Conservation (phyloP, 23 tunicate species). For the Styela clava region DNA sequence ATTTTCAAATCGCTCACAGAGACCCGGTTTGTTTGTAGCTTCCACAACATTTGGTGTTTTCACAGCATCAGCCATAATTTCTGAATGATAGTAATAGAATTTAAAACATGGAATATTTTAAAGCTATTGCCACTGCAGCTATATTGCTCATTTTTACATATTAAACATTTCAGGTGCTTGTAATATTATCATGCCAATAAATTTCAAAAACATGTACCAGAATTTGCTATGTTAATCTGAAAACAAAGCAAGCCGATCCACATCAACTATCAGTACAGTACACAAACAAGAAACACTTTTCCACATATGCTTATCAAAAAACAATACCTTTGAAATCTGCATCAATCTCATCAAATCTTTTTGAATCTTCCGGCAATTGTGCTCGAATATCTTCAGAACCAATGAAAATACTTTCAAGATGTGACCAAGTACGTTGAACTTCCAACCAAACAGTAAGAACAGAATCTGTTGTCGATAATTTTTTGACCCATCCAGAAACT, state of each 20-base stretch:
- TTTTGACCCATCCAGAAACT: slow-evolving; percentile 94
- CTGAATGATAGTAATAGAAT: slow-evolving; percentile 29
- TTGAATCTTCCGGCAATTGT: slow-evolving; percentile 91
- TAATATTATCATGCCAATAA: too few species aligned
- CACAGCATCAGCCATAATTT: slow-evolving; percentile 92
- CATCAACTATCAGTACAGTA: too few species aligned
- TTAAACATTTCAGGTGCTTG: too few species aligned
- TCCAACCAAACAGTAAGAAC: slow-evolving; percentile 95
- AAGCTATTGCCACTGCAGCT: too few species aligned
- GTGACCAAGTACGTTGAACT: slow-evolving; percentile 98
- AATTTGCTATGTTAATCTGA: too few species aligned
- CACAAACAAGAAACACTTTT: too few species aligned
- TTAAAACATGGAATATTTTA: background rate
- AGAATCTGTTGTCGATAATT: slow-evolving; percentile 82
- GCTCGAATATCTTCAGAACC: slow-evolving; percentile 96
- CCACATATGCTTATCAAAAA: too few species aligned
- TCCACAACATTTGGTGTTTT: slow-evolving; percentile 93
- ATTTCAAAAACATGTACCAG: too few species aligned
- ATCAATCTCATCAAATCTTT: slow-evolving; percentile 91
- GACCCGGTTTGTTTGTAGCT: slow-evolving; percentile 87
- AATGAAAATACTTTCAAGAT: slow-evolving; percentile 93
- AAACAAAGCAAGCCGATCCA: too few species aligned
- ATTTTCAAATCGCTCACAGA: slow-evolving; percentile 67
- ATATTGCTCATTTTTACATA: too few species aligned
- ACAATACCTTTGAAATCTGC: slow-evolving; percentile 74